Conservation (phyloP, 2,113 vertebrate species). For the Toxostoma redivivum region DNA sequence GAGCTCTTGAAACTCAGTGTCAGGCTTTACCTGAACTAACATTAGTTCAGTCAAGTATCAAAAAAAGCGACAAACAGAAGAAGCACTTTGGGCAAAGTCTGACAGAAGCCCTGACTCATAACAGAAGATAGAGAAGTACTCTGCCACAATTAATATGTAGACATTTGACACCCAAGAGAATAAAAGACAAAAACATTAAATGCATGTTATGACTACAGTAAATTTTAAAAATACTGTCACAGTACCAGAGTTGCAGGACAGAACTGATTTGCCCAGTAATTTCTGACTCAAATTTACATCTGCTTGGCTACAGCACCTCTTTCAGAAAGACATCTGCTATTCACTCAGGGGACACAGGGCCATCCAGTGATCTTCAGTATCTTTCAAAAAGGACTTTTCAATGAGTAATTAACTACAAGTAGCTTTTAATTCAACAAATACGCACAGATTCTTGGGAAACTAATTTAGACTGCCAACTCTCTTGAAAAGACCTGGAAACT, state of each 20-base stretch:
- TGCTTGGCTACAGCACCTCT: background rate
- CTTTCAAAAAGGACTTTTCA: background rate
- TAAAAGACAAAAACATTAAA: background rate
- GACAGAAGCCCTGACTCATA: background rate
- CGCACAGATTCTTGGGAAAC: background rate
- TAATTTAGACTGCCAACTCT: background rate
- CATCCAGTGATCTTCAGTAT: background rate
- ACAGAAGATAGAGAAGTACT: fast-evolving
- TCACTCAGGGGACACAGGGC: background rate
- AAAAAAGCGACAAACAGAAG: background rate
- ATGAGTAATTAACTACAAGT: background rate
- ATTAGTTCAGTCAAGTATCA: background rate
- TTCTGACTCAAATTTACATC: background rate
- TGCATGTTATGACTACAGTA: background rate
- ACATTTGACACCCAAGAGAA: background rate
- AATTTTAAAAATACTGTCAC: background rate
- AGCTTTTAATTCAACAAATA: constrained; percentile 38
- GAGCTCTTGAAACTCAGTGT: background rate
- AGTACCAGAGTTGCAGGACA: background rate
- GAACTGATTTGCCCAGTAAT: background rate
- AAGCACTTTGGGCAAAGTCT: background rate
- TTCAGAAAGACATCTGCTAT: constrained; percentile 11
- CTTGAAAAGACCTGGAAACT: constrained; percentile 4
- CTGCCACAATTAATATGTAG: background rate
- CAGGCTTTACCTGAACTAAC: background rate